These are phyloP conservation scores for Centropyge bicolor DNA, from an alignment of 2,797 vertebrate species.

Conservation along the genomic window DNA sequence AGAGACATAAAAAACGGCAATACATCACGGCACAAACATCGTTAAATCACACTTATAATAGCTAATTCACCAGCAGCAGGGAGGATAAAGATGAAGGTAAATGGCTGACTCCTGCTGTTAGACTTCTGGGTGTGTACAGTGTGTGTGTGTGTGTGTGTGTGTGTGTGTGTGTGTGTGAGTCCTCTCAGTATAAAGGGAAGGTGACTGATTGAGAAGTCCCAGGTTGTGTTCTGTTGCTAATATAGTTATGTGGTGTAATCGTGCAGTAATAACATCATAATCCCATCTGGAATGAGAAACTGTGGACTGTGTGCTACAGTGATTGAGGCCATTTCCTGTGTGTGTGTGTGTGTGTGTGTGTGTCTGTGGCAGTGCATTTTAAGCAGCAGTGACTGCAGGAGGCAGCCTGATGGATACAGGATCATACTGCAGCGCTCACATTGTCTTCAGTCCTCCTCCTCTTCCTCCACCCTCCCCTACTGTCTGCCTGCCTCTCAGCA, in stretches of 20 bases:
- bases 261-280: constrained; percentile 84
- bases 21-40: constrained; percentile 40
- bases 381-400: constrained; percentile 81
- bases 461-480: constrained; percentile 70
- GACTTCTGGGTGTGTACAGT: constrained; percentile 62
- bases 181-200: constrained; percentile 66
- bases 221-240: constrained; percentile 81
- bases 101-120: constrained; percentile 68
- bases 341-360: constrained; percentile 50
- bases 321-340: constrained; percentile 82
- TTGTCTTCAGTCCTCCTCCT: constrained; percentile 79
- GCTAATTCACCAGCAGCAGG: constrained; percentile 59
- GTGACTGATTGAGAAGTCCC: constrained; percentile 82
- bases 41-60: constrained; percentile 54
- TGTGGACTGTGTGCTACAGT: constrained; percentile 76
- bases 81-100: constrained; percentile 64
- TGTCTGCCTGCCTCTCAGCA: constrained; percentile 81
- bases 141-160: constrained; percentile 16
- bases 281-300: constrained; percentile 82
- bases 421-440: constrained; percentile 84
- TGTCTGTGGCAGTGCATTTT: constrained; percentile 76
- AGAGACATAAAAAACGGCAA: constrained; percentile 30
- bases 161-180: constrained; percentile 43
- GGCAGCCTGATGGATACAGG: constrained; percentile 82
- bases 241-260: constrained; percentile 80